Conservation (phyloP, 2,797 vertebrate species). For the Vultur gryphus region DNA sequence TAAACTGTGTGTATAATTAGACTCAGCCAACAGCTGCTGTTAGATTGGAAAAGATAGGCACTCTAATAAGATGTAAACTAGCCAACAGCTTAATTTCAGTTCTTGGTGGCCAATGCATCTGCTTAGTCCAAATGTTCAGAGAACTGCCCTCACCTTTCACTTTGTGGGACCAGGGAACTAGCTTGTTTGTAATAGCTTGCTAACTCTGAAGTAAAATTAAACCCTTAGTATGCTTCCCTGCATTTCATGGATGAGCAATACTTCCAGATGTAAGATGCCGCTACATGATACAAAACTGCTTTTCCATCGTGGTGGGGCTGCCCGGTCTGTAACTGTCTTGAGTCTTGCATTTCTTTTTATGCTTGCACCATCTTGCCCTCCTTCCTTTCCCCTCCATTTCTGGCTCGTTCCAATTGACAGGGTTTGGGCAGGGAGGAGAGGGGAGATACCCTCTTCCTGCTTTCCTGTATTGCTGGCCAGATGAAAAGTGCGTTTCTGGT, state of each 20-base stretch:
- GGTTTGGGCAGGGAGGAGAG: background rate
- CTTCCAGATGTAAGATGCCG: background rate
- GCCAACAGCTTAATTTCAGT: background rate
- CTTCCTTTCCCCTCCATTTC: background rate
- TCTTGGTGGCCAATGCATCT: background rate
- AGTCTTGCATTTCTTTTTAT: background rate
- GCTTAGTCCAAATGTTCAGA: background rate
- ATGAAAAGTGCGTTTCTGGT: background rate
- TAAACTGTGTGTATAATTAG: background rate
- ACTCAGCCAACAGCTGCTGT: background rate
- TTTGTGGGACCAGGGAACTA: background rate
- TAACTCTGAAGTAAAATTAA: background rate
- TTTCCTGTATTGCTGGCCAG: background rate
- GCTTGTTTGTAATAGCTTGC: background rate
- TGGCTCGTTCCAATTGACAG: rapidly evolving
- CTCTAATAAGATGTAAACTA: background rate
- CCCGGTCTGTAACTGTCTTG: background rate
- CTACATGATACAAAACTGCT: background rate
- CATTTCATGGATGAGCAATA: background rate
- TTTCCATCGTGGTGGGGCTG: background rate
- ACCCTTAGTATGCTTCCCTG: background rate
- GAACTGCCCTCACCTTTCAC: background rate
- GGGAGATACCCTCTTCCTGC: background rate
- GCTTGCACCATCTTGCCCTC: background rate
- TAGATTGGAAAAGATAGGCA: background rate